Conservation (phyloP, 2,888 invertebrate genomes). For the Muscina levida region DNA sequence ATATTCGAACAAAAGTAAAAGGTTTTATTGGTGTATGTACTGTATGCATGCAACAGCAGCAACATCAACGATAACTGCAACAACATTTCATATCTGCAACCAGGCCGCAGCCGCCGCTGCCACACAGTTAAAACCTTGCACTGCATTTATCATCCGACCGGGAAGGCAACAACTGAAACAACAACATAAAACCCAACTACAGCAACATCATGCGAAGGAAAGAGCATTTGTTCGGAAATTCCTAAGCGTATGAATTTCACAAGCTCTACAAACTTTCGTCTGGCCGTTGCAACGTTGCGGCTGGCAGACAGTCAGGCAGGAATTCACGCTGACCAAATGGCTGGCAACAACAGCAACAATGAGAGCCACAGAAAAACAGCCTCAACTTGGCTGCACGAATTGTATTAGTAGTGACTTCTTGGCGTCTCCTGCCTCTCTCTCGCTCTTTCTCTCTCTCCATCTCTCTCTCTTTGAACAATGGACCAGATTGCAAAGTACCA, state of each 20-base stretch:
- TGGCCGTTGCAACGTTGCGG: conserved; percentile 53
- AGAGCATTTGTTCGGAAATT: conserved; percentile 58
- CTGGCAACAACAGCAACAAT: neutral
- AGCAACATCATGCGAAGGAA: conserved; percentile 45
- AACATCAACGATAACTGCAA: conserved; percentile 13
- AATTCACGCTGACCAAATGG: conserved; percentile 21
- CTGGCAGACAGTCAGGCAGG: conserved; percentile 33
- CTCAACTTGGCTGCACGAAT: conserved; percentile 11
- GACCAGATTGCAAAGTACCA: too few species aligned
- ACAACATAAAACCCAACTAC: neutral
- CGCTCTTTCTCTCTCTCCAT: too few species aligned
- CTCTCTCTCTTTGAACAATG: too few species aligned
- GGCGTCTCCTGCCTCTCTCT: too few species aligned
- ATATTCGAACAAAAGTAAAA: conserved; percentile 63
- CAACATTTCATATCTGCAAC: conserved; percentile 37
- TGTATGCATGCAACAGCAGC: conserved; percentile 16
- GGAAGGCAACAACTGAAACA: conserved; percentile 29
- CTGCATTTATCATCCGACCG: conserved; percentile 62
- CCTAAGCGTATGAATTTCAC: conserved; percentile 62
- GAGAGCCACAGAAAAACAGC: conserved; percentile 10
- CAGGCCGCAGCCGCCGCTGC: too few species aligned
- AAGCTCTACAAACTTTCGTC: conserved; percentile 42
- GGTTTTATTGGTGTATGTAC: conserved; percentile 47
- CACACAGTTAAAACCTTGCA: conserved; percentile 66
- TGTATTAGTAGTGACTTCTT: too few species aligned